phyloP scores from a whole-genome alignment of 2,888 invertebrate genomes.

The Drosophila limbata region DNA sequence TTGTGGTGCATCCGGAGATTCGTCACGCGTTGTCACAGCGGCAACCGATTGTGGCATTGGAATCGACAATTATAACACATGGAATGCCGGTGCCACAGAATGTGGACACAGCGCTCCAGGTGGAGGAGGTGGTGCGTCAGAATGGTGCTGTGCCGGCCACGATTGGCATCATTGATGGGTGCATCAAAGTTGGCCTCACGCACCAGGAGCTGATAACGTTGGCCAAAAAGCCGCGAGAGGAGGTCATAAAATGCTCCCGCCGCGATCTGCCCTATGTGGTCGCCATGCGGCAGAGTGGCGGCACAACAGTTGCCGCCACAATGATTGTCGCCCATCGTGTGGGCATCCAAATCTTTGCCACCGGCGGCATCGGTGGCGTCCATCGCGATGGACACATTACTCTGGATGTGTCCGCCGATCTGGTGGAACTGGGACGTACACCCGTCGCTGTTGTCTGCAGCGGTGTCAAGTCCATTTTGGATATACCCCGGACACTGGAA shows the following conservation, averaged over 20 bases:
- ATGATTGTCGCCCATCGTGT: constrained; percentile 93
- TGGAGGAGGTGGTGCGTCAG: constrained; percentile 90
- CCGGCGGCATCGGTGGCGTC: constrained; percentile 95
- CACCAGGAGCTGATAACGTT: constrained; percentile 88
- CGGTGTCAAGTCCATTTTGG: constrained; percentile 98
- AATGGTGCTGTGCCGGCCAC: constrained; percentile 96
- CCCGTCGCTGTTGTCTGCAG: constrained; percentile 96
- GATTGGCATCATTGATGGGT: constrained; percentile 94
- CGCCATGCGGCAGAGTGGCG: constrained; percentile 91
- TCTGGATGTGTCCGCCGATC: constrained; percentile 97
- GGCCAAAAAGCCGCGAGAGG: constrained; percentile 85
- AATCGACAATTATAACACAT: constrained; percentile 99
- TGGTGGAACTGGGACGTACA: constrained; percentile 94
- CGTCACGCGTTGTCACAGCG: constrained; percentile 87
- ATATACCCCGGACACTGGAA: constrained; percentile 97
- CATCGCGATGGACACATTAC: constrained; percentile 95
- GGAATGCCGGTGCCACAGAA: constrained; percentile 98
- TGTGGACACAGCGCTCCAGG: constrained; percentile 92
- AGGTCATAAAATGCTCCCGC: constrained; percentile 92
- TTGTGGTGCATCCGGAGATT: constrained; percentile 88
- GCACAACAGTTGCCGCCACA: constrained; percentile 98
- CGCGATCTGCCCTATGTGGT: constrained; percentile 93
- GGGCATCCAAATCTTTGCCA: constrained; percentile 96
- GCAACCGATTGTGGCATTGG: constrained; percentile 95
- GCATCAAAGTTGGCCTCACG: constrained; percentile 92